These are phyloP conservation scores for Limanda limanda DNA, from an alignment of 2,113 vertebrate genomes.

Conservation along the genomic window DNA sequence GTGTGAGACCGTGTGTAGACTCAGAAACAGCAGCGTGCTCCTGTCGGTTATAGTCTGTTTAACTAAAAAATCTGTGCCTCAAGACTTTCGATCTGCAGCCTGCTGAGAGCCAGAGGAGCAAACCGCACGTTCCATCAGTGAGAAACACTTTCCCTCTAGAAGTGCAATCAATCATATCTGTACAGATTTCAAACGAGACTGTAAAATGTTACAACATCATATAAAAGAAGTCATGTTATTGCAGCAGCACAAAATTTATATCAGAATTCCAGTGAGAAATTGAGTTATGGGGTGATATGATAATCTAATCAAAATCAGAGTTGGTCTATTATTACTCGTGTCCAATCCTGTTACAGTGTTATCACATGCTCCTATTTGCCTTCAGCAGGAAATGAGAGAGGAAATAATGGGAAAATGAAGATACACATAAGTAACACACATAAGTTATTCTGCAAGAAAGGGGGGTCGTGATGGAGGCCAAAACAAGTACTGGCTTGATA, in stretches of 20 bases:
- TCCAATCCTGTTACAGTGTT: constrained; percentile 42
- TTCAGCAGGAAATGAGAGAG: constrained; percentile 6
- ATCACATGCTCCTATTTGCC: constrained; percentile 53
- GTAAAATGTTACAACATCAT: constrained; percentile 1
- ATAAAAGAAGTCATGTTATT: neutral
- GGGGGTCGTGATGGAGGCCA: too few relatives aligned
- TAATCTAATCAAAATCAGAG: constrained; percentile 62
- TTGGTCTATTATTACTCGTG: constrained; percentile 40
- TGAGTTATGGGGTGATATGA: constrained; percentile 46
- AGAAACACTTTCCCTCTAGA: constrained; percentile 29
- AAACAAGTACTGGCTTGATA: neutral
- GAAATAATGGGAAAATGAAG: neutral
- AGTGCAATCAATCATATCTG: constrained; percentile 36
- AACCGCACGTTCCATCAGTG: constrained; percentile 39
- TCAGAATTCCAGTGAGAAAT: constrained; percentile 45
- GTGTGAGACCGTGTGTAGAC: constrained; percentile 19
- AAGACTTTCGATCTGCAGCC: constrained; percentile 24
- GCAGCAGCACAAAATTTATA: constrained; percentile 7
- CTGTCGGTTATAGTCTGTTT: constrained; percentile 51
- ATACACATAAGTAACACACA: neutral
- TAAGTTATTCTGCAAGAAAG: too few relatives aligned
- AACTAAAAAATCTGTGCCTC: constrained; percentile 41
- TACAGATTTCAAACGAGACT: constrained; percentile 1
- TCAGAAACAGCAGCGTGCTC: constrained; percentile 31
- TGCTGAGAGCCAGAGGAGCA: constrained; percentile 33